Conservation (phyloP, 2,888 invertebrate genomes). For the Macrophya alboannulata region DNA sequence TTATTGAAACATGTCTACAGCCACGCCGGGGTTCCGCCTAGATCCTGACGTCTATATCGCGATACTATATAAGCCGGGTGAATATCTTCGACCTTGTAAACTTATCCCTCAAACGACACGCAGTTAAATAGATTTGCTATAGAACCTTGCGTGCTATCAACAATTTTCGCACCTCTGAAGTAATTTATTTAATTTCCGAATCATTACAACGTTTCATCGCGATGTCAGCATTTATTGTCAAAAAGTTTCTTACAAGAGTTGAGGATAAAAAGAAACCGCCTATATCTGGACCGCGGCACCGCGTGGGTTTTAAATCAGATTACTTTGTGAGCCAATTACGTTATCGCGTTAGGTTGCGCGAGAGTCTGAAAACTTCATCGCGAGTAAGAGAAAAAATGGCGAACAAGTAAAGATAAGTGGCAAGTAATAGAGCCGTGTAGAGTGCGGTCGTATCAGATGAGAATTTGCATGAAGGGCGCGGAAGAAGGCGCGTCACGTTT, state of each 20-base stretch:
- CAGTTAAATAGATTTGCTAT: background rate
- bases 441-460: slow-evolving; percentile 70
- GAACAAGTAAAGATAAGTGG: slow-evolving; percentile 64
- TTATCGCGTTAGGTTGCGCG: slow-evolving; percentile 62
- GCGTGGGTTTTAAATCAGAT: slow-evolving; percentile 70
- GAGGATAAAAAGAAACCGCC: background rate
- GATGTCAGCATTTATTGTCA: background rate
- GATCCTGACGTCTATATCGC: slow-evolving; percentile 51
- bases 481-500: slow-evolving; percentile 38
- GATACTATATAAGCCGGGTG: background rate
- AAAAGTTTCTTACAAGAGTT: background rate
- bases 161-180: background rate
- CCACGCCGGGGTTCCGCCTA: slow-evolving; percentile 38
- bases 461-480: slow-evolving; percentile 67
- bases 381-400: slow-evolving; percentile 56
- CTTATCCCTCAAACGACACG: background rate
- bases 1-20: slow-evolving; percentile 66
- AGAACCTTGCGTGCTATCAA: background rate
- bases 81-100: background rate
- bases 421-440: slow-evolving; percentile 71
- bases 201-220: background rate
- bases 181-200: background rate
- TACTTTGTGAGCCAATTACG: slow-evolving; percentile 71
- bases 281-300: slow-evolving; percentile 15
- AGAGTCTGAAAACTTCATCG: slow-evolving; percentile 58